Conservation (phyloP, 2,888 invertebrate genomes). For the Cerceris rybyensis region DNA sequence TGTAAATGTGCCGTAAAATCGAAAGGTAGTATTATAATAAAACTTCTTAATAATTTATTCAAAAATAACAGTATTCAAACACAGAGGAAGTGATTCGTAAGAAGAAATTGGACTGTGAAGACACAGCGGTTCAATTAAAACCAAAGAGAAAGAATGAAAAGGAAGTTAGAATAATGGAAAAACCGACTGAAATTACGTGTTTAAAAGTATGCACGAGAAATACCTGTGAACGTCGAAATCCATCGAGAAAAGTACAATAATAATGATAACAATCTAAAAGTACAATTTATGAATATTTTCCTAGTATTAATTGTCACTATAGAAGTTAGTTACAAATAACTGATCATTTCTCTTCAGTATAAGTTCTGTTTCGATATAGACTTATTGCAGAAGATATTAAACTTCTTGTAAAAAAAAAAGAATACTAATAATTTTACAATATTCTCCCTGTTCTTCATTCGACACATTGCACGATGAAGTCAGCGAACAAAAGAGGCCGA, state of each 20-base stretch:
- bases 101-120: constrained; percentile 7
- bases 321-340: too few relatives aligned
- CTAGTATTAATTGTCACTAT: neutral
- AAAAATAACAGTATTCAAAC: neutral
- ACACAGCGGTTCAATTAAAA: neutral
- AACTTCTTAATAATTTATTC: neutral
- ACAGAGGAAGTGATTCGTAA: constrained; percentile 26
- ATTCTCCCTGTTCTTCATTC: too few relatives aligned
- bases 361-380: too few relatives aligned
- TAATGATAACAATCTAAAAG: too few relatives aligned
- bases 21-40: constrained; percentile 9
- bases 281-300: neutral
- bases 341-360: too few relatives aligned
- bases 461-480: too few relatives aligned
- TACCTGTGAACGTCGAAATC: constrained; percentile 13
- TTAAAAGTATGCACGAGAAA: constrained; percentile 21
- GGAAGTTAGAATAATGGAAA: constrained; percentile 5
- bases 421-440: too few relatives aligned
- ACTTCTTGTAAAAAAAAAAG: too few relatives aligned
- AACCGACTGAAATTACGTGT: constrained; percentile 1
- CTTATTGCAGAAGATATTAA: too few relatives aligned
- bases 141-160: constrained; percentile 11
- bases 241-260: too few relatives aligned
- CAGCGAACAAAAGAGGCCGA: neutral
- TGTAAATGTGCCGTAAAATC: constrained; percentile 26